Conservation (phyloP, 2,888 invertebrate species). For the Geophilus truncorum region DNA sequence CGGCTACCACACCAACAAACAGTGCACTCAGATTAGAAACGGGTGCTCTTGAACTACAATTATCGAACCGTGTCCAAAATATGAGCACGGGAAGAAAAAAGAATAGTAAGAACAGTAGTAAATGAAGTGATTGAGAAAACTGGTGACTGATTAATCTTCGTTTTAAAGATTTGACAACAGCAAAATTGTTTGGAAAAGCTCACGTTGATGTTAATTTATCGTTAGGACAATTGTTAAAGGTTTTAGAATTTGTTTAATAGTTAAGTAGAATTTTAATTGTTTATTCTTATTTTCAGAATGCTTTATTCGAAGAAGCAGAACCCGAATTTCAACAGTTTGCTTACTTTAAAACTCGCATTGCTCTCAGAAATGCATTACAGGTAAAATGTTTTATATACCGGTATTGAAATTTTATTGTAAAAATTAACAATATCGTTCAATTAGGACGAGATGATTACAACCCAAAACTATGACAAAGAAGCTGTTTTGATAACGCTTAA, state of each 20-base stretch:
- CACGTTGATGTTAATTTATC: slow-evolving; percentile 91
- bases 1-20: slow-evolving; percentile 95
- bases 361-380: slow-evolving; percentile 36
- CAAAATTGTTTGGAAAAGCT: slow-evolving; percentile 55
- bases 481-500: slow-evolving; percentile 83
- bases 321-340: slow-evolving; percentile 97
- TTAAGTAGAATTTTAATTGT: not conserved
- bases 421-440: not conserved
- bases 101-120: slow-evolving; percentile 19
- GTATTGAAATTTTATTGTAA: not conserved
- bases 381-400: not conserved
- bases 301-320: slow-evolving; percentile 94
- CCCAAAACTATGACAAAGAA: slow-evolving; percentile 41
- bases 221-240: slow-evolving; percentile 78
- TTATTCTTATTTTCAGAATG: slow-evolving; percentile 61
- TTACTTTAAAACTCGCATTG: slow-evolving; percentile 93
- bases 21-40: slow-evolving; percentile 95
- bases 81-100: slow-evolving; percentile 48
- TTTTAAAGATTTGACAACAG: slow-evolving; percentile 29
- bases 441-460: slow-evolving; percentile 82
- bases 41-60: slow-evolving; percentile 83
- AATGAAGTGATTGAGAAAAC: not conserved
- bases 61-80: slow-evolving; percentile 91
- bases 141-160: not conserved
- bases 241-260: slow-evolving; percentile 37